Base-by-base conservation (phyloP, 2,113 vertebrate genomes). In the Oncorhynchus clarkii region DNA sequence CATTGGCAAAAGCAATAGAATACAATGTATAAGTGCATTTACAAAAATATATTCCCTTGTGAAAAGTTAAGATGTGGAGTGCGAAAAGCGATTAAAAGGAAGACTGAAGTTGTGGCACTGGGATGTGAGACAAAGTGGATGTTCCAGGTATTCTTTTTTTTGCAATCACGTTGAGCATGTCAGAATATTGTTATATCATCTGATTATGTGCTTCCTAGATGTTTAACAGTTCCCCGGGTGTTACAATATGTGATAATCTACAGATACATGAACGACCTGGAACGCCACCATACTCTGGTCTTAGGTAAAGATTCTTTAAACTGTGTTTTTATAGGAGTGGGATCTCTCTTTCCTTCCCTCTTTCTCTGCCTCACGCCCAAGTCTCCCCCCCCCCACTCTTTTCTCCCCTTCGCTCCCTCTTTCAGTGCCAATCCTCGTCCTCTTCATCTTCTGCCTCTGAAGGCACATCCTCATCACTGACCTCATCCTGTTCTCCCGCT, bases 381-480 rank as follows among this genome's bases (percentile, higher is more conserved):
- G 6, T 34, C 39, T 45, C 48, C n/a, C n/a, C 48, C 60, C 57
- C n/a, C 22, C 39, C 39, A 45, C 39, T 45, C 9, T 45, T 45
- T 45, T 45, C 9, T 11, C 39, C 39, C 39, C 39, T 39, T 39
- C 7, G 8, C 39, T 39, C 39, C 2, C 39, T 45, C 39, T 45
- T 51, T 91, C 80, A 94, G 72, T 88, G 87, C 93, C 93, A 94
- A 87, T 93, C 93, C 59, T 91, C 86, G 57, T 94, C 93, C 0
- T 88, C 60, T 3, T 95, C 93, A 39, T 94, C 92, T 39, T 96
- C 95, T 1, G 73, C 90, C 73, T 94, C 95, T 0, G 94, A 92
- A 16, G 94, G 92, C 0, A 80, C 71, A 0, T 92, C 93, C 74
- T 90, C 93, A 88, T 92, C 90, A 22, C 85, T 89, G 1, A 70